Evolutionary conservation across 35 echinoderm and acorn worm genomes (phyloP).

Genomic region (Stichopus chloronotus): DNA sequence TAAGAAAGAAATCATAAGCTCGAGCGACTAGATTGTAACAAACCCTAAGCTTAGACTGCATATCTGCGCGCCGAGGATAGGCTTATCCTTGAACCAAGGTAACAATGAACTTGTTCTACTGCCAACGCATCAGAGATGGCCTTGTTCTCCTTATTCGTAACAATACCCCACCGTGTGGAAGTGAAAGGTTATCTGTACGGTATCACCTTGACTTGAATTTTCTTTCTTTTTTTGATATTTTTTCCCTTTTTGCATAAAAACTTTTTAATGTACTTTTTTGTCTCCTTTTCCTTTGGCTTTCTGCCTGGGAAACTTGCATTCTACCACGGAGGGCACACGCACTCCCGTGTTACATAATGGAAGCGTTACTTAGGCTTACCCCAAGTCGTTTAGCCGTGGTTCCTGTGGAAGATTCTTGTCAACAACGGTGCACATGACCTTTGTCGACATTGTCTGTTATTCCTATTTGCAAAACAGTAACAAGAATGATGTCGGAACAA

Average conservation of each 20-base stretch:
- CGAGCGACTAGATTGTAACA: too few species aligned
- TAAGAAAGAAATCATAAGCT: not conserved
- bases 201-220: slow-evolving; percentile 10
- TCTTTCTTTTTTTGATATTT: not conserved
- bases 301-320: not conserved
- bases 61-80: not conserved
- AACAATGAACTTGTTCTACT: slow-evolving; percentile 6
- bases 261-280: too few species aligned
- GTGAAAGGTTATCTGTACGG: not conserved
- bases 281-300: not conserved
- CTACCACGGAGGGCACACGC: not conserved
- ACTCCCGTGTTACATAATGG: not conserved
- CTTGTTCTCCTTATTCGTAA: not conserved
- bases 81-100: not conserved
- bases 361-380: not conserved
- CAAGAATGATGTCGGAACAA: too few species aligned
- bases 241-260: not conserved
- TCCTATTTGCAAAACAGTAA: too few species aligned
- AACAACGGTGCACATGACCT: too few species aligned
- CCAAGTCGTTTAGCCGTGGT: too few species aligned
- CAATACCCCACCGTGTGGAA: slow-evolving; percentile 1
- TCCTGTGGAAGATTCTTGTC: too few species aligned
- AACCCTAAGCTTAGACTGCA: not conserved
- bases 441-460: too few species aligned
- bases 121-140: not conserved